A percentile compares a stretch with the other conserved stretches of the same genome.
Evolutionary conservation across 2,797 vertebrate species (phyloP).

Genomic region (Eremophila alpestris): DNA sequence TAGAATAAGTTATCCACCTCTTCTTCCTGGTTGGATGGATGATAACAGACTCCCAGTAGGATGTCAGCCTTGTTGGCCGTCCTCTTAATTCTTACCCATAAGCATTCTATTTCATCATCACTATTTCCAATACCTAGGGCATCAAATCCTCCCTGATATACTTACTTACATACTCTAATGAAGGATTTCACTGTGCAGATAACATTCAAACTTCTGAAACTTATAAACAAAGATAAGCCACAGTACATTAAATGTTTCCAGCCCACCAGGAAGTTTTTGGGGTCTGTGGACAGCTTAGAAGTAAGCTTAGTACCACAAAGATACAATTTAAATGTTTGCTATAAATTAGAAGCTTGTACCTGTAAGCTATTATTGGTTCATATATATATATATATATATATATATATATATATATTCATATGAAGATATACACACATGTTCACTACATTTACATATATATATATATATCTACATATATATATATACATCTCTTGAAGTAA

Average conservation of each 20-base stretch:
- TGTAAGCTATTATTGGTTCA: not conserved
- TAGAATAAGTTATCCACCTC: not conserved
- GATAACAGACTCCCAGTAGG: not conserved
- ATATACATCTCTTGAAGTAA: not conserved
- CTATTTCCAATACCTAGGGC: not conserved
- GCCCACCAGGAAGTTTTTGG: not conserved
- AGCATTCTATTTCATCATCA: not conserved
- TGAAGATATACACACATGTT: not conserved
- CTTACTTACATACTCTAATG: not conserved
- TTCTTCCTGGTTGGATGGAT: not conserved
- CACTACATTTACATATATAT: not conserved
- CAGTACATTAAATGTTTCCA: not conserved
- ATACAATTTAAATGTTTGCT: not conserved
- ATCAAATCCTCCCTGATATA: not conserved
- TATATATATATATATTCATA: no score
- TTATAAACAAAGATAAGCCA: not conserved
- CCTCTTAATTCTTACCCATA: not conserved
- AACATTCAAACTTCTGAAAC: not conserved
- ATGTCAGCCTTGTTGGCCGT: not conserved
- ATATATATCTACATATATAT: no score
- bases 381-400: no score
- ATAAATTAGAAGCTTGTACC: not conserved
- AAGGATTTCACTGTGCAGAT: not conserved
- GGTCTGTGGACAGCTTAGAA: not conserved
- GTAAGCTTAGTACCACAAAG: not conserved